Evolutionary conservation across 2,797 vertebrate genomes (phyloP).

Genomic region (Arnoldichthys spilopterus): DNA sequence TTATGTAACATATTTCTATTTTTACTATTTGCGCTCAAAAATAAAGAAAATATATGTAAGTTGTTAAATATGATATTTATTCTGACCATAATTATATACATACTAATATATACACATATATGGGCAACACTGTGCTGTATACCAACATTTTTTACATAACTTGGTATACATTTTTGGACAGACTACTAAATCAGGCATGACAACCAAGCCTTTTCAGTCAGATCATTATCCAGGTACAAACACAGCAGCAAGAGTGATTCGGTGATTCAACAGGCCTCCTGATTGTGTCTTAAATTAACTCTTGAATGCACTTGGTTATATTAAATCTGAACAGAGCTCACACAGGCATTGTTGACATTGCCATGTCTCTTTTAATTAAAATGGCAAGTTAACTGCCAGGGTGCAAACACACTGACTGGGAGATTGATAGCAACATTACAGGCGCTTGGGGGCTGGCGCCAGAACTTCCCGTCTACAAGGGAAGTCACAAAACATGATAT

Average conservation of each 20-base stretch:
- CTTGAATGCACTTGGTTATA: conserved; percentile 18
- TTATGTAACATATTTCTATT: too few species aligned
- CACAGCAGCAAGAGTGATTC: neutral
- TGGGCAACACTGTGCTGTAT: too few species aligned
- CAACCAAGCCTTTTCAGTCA: neutral
- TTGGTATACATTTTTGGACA: too few species aligned
- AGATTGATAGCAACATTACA: conserved; percentile 21
- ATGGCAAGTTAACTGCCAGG: neutral
- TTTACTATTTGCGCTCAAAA: too few species aligned
- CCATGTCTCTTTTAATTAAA: conserved; percentile 25
- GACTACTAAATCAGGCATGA: too few species aligned
- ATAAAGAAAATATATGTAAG: too few species aligned
- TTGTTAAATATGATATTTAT: too few species aligned
- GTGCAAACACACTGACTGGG: neutral
- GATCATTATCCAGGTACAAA: neutral
- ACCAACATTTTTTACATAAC: too few species aligned
- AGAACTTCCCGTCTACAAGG: neutral
- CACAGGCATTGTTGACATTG: conserved; percentile 45
- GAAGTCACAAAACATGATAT: neutral
- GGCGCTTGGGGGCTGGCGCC: neutral
- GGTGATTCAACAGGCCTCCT: neutral
- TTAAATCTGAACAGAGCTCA: conserved; percentile 24
- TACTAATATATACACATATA: too few species aligned
- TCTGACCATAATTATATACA: too few species aligned
- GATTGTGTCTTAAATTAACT: neutral